These are phyloP conservation scores for Lepeophtheirus salmonis DNA, from an alignment of 1,140 invertebrate species.

Conservation along the genomic window DNA sequence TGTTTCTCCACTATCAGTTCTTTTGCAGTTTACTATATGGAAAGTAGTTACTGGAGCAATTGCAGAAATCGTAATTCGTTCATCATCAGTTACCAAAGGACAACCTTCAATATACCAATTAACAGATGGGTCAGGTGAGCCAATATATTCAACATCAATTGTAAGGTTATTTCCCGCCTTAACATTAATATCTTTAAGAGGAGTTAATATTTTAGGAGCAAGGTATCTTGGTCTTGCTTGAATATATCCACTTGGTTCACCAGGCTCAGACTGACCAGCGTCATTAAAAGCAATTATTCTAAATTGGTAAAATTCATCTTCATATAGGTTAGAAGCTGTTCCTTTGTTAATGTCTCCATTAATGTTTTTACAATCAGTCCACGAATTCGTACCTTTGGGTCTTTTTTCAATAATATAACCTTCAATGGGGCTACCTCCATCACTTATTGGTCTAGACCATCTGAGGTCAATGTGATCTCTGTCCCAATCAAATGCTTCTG, in stretches of 20 bases:
- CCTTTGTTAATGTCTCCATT: conserved; percentile 50
- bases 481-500: conserved; percentile 72
- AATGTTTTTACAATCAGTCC: conserved; percentile 71
- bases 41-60: conserved; percentile 77
- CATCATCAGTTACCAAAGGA: conserved; percentile 42
- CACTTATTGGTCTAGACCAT: conserved; percentile 60
- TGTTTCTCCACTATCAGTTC: conserved; percentile 63
- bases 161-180: conserved; percentile 82
- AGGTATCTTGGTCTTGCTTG: conserved; percentile 27
- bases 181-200: conserved; percentile 62
- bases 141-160: conserved; percentile 75
- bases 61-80: conserved; percentile 60
- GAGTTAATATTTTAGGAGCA: conserved; percentile 77
- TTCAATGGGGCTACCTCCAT: conserved; percentile 73
- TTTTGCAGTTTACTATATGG: conserved; percentile 67
- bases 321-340: conserved; percentile 27
- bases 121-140: conserved; percentile 66
- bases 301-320: conserved; percentile 31
- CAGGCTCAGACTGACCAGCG: conserved; percentile 24
- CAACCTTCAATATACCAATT: conserved; percentile 60
- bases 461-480: conserved; percentile 74
- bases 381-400: conserved; percentile 71
- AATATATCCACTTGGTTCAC: conserved; percentile 15
- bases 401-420: conserved; percentile 91
- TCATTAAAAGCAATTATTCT: conserved; percentile 30